phyloP scores from a whole-genome alignment of 2,797 vertebrate species.

The Poecilia wingei region DNA sequence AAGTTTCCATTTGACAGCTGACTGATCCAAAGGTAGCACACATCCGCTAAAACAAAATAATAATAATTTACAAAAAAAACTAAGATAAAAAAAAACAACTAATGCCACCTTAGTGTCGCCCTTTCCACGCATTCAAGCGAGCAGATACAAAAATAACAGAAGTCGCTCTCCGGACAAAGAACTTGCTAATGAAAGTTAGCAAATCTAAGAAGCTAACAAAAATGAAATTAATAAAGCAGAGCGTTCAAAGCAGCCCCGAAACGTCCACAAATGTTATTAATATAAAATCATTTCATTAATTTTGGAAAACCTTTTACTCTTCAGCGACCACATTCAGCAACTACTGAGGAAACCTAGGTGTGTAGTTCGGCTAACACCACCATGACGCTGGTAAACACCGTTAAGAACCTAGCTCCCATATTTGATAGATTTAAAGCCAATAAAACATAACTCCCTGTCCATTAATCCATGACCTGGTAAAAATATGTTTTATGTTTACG shows the following conservation, averaged over 20 bases:
- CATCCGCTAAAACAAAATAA: background rate
- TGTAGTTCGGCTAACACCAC: conserved; percentile 32
- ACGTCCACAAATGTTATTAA: background rate
- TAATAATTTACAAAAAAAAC: background rate
- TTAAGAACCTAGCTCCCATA: background rate
- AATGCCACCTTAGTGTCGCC: background rate
- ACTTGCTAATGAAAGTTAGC: conserved; percentile 47
- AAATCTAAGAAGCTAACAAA: background rate
- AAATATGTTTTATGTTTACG: background rate
- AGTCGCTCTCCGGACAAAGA: conserved; percentile 58
- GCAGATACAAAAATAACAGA: background rate
- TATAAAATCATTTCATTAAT: background rate
- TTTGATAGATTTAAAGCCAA: background rate
- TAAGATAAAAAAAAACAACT: background rate
- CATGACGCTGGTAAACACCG: conserved; percentile 54
- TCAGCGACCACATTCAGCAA: background rate
- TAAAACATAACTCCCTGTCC: too few species aligned
- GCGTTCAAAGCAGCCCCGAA: background rate
- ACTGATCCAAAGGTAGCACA: background rate
- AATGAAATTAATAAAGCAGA: background rate
- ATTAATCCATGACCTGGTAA: background rate
- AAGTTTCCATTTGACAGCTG: background rate
- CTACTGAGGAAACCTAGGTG: background rate
- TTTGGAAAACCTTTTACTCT: background rate
- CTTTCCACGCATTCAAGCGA: background rate